Conservation (phyloP, 2,888 invertebrate genomes). For the Vandiemenella viatica region DNA sequence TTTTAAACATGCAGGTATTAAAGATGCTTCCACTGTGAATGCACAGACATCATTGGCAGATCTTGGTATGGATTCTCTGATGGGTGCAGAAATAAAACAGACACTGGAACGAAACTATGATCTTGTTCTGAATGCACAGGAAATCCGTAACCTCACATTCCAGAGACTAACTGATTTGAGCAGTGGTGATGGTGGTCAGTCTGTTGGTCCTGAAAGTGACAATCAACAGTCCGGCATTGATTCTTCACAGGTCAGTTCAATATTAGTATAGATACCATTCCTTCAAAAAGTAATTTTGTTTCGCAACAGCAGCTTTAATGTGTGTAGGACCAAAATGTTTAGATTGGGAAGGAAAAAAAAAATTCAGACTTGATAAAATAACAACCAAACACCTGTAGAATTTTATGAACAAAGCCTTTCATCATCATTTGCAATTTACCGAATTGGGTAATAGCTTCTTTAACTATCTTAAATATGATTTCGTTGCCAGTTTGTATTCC, state of each 20-base stretch:
- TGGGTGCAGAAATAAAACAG: slow-evolving; percentile 98
- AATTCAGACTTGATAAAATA: too few species aligned
- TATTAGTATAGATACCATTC: too few species aligned
- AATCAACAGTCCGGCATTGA: slow-evolving; percentile 10
- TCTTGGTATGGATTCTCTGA: slow-evolving; percentile 93
- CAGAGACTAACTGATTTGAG: slow-evolving; percentile 50
- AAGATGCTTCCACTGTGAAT: slow-evolving; percentile 67
- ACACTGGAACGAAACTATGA: slow-evolving; percentile 86
- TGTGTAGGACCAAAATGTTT: too few species aligned
- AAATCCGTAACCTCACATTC: slow-evolving; percentile 74
- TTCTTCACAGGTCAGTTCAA: slow-evolving; percentile 1
- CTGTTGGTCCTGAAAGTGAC: slow-evolving; percentile 7
- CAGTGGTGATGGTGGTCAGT: slow-evolving; percentile 19
- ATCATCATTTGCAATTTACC: too few species aligned
- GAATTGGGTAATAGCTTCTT: too few species aligned
- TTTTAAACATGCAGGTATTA: slow-evolving; percentile 50
- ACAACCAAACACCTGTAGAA: too few species aligned
- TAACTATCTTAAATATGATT: too few species aligned
- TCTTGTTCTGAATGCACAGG: slow-evolving; percentile 75
- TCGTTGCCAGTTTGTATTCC: too few species aligned
- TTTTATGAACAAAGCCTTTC: too few species aligned
- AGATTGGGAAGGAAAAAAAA: too few species aligned
- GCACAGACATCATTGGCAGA: slow-evolving; percentile 71
- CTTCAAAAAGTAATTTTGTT: too few species aligned
- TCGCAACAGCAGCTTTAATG: too few species aligned